phyloP scores from a whole-genome alignment of 1,140 invertebrate genomes.

The Trachelipus rathkii region DNA sequence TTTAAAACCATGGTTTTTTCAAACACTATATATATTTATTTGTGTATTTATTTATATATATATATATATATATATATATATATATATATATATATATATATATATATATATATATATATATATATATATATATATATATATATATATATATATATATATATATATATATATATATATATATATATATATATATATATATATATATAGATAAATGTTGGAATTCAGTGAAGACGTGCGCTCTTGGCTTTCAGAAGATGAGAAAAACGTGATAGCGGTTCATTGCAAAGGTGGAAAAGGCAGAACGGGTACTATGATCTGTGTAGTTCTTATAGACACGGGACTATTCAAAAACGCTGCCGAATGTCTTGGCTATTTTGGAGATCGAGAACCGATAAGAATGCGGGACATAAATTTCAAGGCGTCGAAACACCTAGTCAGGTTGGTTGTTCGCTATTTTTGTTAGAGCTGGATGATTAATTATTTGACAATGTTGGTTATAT shows the following conservation, averaged over 20 bases:
- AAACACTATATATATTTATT: too few species aligned
- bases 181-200: constrained; percentile 47
- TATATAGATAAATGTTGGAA: constrained; percentile 53
- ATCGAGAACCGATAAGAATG: constrained; percentile 55
- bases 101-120: too few species aligned
- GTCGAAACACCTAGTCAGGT: constrained; percentile 54
- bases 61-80: background rate
- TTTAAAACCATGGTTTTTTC: too few species aligned
- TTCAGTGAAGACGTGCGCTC: constrained; percentile 54
- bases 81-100: background rate
- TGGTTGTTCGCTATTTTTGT: constrained; percentile 21
- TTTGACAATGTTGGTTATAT: too few species aligned
- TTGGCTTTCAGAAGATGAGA: constrained; percentile 55
- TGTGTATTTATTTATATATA: background rate
- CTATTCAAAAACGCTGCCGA: constrained; percentile 56
- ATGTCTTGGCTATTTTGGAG: constrained; percentile 57
- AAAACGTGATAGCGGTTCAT: constrained; percentile 61
- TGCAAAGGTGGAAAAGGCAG: constrained; percentile 64
- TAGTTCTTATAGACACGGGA: constrained; percentile 56
- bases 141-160: too few species aligned
- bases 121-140: too few species aligned
- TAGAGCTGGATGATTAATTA: too few species aligned
- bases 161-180: too few species aligned
- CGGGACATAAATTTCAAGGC: constrained; percentile 57
- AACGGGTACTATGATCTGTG: constrained; percentile 60